phyloP scores from a whole-genome alignment of 2,888 invertebrate genomes.

The Xanthia togata region DNA sequence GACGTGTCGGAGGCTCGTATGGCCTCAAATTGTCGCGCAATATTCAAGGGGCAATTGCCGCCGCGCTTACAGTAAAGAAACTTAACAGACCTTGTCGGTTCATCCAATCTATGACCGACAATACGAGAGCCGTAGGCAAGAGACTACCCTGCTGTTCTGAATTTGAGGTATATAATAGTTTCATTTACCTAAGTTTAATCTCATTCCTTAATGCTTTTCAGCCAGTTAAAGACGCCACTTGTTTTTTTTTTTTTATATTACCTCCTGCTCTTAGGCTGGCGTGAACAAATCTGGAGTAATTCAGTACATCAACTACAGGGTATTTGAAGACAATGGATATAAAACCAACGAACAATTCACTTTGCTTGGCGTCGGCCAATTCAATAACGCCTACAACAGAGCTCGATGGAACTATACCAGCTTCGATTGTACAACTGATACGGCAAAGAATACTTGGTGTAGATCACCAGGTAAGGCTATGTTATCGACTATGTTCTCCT shows the following conservation, averaged over 20 bases:
- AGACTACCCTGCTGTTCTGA: conserved; percentile 84
- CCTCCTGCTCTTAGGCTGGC: conserved; percentile 24
- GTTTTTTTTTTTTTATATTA: neutral
- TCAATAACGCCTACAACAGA: conserved; percentile 74
- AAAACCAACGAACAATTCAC: conserved; percentile 72
- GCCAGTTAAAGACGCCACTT: no score
- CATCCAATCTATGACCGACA: conserved; percentile 91
- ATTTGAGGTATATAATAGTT: conserved; percentile 81
- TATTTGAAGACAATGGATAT: conserved; percentile 88
- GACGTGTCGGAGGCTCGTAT: conserved; percentile 86
- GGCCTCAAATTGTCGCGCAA: conserved; percentile 93
- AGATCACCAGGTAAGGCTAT: conserved; percentile 75
- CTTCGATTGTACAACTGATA: conserved; percentile 75
- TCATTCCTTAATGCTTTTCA: neutral
- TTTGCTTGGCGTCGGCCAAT: conserved; percentile 50
- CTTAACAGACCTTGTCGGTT: conserved; percentile 92
- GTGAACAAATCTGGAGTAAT: conserved; percentile 85
- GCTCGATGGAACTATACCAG: conserved; percentile 73
- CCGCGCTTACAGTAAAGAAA: conserved; percentile 91
- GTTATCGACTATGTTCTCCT: neutral
- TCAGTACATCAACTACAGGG: conserved; percentile 85
- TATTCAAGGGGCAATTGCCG: conserved; percentile 90
- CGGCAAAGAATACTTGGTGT: conserved; percentile 76
- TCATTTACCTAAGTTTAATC: neutral
- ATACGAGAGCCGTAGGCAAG: conserved; percentile 91